Evolutionary conservation across 1,140 invertebrate genomes (phyloP), one percentile per base, ranked within the genome.

Genomic region (Ceratina japonica): DNA sequence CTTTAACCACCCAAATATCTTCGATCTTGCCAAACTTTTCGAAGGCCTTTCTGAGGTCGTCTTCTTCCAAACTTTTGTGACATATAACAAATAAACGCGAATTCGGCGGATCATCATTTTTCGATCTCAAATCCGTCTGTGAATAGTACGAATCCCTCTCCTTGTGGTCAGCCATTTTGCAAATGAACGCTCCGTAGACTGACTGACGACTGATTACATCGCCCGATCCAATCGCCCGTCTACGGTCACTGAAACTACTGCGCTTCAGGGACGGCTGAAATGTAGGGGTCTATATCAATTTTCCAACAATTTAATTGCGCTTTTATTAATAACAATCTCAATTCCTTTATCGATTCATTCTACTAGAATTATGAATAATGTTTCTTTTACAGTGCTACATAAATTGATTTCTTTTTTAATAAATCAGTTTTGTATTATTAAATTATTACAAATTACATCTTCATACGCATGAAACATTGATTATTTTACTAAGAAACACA

Each of bases 1-100:
- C 97, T 92, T 96, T 97, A 10, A 98, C 96, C 83, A 98, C 95
- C 95, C 96, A 97, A 49, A 98, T 94, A 91, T 98, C 97, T 91
- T 98, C 96, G 66, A 98, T 96, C 49, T 94, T 94, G 18, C 98
- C 98, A 92, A 95, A 98, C 80, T 95, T 95, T 58, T 95, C 94
- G 90, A 98, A 98, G 8, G 94, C 94, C 64, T 95, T 94, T 78
- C 95, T 93, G 73, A 98, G 95, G 84, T 97, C 96, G 74, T 97
- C 95, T 90, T 98, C 97, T 20, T 94, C 95, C 54, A 97, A 93
- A 63, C 94, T 94, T 92, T 97, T 98, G 76, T 95, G 96, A 85
- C 97, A 97, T 75, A 98, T 95, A 84, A 98, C 96, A 90, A 98
- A 98, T 27, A 98, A 92, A 77, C 97, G 93, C 20, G 96, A 97